Conservation (phyloP, 2,113 vertebrate species). For the Periophthalmus modestus region DNA sequence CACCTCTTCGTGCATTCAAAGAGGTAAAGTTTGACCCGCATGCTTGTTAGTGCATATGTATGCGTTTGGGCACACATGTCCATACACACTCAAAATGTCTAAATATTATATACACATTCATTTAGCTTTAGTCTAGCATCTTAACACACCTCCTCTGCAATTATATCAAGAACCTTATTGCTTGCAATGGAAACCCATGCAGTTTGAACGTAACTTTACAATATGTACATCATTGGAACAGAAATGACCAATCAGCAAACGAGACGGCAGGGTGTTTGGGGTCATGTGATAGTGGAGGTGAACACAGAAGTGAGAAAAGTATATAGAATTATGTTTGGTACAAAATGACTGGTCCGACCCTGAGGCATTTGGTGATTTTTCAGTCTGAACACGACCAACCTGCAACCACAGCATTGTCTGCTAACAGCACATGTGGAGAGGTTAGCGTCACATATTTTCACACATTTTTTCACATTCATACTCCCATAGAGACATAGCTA, state of each 20-base stretch:
- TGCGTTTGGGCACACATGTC: constrained; percentile 69
- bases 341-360: constrained; percentile 13
- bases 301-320: constrained; percentile 5
- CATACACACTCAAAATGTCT: constrained; percentile 59
- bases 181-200: constrained; percentile 77
- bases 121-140: constrained; percentile 64
- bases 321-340: constrained; percentile 7
- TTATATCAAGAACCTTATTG: constrained; percentile 72
- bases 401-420: neutral
- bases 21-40: constrained; percentile 64
- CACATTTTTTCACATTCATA: neutral
- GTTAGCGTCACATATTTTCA: neutral
- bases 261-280: constrained; percentile 16
- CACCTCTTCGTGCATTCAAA: constrained; percentile 58
- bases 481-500: neutral
- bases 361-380: constrained; percentile 11
- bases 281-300: constrained; percentile 14
- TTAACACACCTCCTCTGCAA: constrained; percentile 60
- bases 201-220: constrained; percentile 72
- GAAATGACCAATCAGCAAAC: constrained; percentile 36
- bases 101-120: constrained; percentile 68
- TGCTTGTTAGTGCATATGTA: constrained; percentile 76
- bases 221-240: constrained; percentile 66
- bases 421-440: neutral
- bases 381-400: constrained; percentile 3